phyloP scores from a whole-genome alignment of 2,888 invertebrate species.

The Halictus ligatus region DNA sequence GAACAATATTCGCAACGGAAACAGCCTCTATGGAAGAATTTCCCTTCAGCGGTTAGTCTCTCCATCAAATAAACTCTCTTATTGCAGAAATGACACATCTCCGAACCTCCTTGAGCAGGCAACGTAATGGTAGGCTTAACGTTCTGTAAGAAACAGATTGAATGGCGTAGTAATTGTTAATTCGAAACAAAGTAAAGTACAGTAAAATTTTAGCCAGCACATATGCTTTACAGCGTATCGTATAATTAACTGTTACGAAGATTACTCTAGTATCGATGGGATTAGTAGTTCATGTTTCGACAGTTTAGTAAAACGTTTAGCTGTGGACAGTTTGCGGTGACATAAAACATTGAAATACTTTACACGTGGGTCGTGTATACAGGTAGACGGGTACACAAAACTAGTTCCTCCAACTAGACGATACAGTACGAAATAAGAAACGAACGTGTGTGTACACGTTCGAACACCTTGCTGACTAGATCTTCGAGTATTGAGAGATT shows the following conservation, averaged over 20 bases:
- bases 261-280: not conserved
- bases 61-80: conserved; percentile 97
- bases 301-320: conserved; percentile 26
- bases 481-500: conserved; percentile 50
- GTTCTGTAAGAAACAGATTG: conserved; percentile 83
- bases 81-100: conserved; percentile 94
- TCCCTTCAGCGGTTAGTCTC: conserved; percentile 94
- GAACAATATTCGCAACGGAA: conserved; percentile 97
- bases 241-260: not conserved
- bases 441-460: conserved; percentile 30
- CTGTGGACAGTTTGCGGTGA: not conserved
- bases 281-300: not conserved
- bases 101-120: conserved; percentile 89
- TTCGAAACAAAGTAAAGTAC: too few species aligned
- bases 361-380: conserved; percentile 2
- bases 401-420: conserved; percentile 1
- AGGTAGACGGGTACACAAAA: conserved; percentile 18
- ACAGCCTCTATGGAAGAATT: conserved; percentile 96
- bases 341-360: not conserved
- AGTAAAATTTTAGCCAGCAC: conserved; percentile 61
- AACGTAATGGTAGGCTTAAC: conserved; percentile 87
- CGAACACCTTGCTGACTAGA: conserved; percentile 55
- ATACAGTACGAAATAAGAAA: conserved; percentile 20
- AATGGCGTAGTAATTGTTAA: conserved; percentile 32
- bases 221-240: not conserved